Evolutionary conservation across 1,140 invertebrate genomes (phyloP), one percentile per base, ranked within the genome.

Genomic region (Gonioctena quinquepunctata): DNA sequence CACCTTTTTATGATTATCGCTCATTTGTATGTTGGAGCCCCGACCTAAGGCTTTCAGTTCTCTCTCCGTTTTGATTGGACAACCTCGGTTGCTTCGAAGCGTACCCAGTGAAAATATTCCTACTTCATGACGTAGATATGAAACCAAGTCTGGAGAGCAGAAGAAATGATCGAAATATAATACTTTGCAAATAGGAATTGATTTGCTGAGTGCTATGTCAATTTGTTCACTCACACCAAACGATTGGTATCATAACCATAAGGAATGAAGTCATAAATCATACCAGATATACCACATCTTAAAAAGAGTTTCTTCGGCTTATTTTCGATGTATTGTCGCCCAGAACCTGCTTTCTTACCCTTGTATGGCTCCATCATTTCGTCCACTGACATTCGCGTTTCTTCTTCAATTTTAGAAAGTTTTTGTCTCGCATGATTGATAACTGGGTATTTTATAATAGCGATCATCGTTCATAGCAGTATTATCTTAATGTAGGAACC

Each of bases 271-370:
- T 57, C 54, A 11, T 57, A 57, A 19, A 57, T 21, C 13, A 57
- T 21, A 23, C 54, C 54, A 19, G 54, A 57, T 18, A 66, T 26
- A 7, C 65, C 49, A 27, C 23, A 19, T 56, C 52, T 54, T 13
- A 66, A 49, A 66, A 66, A 66, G 8, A 56, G 56, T 23, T 66
- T 66, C 25, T 66, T 66, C 2, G 65, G 62, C 16, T 50, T 64
- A 8, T 16, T 21, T 57, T 57, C 22, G 19, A 57, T 57, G n/a
- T 57, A 57, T 22, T 57, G 54, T 11, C 22, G n/a, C 19, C 52
- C 16, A 42, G 33, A 42, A 11, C 33, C 33, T 11, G 33, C 33
- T n/a, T 42, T 42, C 16, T n/a, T 42, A 42, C 33, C 33, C 33
- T 42, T 42, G 33, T 42, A 42, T 11, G 33, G 33, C 11, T 13